Base-by-base conservation (phyloP, 2,113 vertebrate species). In the Syrmaticus mikado region DNA sequence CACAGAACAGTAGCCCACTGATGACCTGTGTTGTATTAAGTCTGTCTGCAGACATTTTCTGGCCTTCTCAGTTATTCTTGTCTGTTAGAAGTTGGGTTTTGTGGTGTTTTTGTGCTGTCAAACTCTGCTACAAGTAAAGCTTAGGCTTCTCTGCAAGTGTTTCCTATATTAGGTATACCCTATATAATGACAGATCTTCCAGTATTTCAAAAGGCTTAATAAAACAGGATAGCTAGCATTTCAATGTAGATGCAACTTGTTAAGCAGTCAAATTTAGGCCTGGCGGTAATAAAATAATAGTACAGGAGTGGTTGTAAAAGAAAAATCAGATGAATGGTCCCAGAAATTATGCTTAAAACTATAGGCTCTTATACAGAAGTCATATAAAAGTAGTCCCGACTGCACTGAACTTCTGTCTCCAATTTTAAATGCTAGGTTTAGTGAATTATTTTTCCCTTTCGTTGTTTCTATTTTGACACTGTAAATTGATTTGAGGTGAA, bases 271-370 rank as follows among this genome's bases (percentile, higher is more conserved):
- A 68, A 80, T 18, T 52, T 32, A n/a, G 48, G 64, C 6, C 40
- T 77, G 30, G 19, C 38, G 67, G 30, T 38, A 22, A 68, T 8
- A 46, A 14, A 32, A 9, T 70, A 55, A 25, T 14, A n/a, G 6
- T 10, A 10, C 20, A 57, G 71, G 28, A 52, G 21, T 18, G 21
- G 10, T 36, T 77, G 36, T 52, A 65, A 66, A 70, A 41, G 60
- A 66, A 86, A 43, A 36, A 2, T 55, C 14, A 2, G 28, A 58
- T 3, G 46, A 77, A 32, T 5, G 15, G 55, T 74, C 36, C 22
- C 10, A 4, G 38, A 86, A 58, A 2, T 0, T 1, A 3, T 32
- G 8, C 7, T 73, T 53, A 53, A 74, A 87, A 10, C 25, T 3
- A 4, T 28, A 22, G 20, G 6, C 20, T 64, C 74, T 58, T 53